These are phyloP conservation scores for Colostygia pectinataria DNA, from an alignment of 2,888 invertebrate genomes.

Conservation along the genomic window DNA sequence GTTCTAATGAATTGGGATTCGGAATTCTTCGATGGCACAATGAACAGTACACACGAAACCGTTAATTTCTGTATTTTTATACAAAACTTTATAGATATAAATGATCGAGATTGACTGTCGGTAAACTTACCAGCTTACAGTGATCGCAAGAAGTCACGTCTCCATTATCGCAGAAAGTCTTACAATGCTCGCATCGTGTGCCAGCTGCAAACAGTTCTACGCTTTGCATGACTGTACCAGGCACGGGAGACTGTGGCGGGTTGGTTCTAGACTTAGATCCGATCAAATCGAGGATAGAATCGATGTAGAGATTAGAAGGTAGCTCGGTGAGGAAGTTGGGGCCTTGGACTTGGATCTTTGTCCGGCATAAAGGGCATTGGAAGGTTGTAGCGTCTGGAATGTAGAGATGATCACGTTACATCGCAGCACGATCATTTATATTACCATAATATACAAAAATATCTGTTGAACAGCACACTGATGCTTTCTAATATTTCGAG, in stretches of 20 bases:
- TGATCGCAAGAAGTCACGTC: conserved; percentile 78
- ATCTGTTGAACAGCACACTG: no score
- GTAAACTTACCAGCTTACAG: conserved; percentile 81
- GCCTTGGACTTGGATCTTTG: conserved; percentile 70
- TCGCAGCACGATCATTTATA: no score
- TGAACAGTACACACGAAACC: no score
- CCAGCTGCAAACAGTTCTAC: conserved; percentile 65
- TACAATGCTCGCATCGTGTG: conserved; percentile 60
- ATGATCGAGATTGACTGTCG: no score
- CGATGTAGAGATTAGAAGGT: conserved; percentile 87
- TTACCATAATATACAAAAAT: no score
- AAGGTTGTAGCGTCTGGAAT: conserved; percentile 62
- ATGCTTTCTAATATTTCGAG: no score
- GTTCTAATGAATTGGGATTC: no score
- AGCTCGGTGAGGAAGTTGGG: conserved; percentile 78
- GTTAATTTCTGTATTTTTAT: no score
- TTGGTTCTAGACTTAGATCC: conserved; percentile 48
- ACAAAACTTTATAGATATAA: no score
- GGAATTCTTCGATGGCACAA: no score
- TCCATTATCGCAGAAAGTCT: conserved; percentile 57
- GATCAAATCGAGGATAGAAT: conserved; percentile 82
- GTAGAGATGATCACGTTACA: neutral
- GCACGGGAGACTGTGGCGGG: conserved; percentile 45
- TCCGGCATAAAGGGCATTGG: conserved; percentile 84
- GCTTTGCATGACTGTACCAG: conserved; percentile 45